A percentile compares a stretch with the other conserved stretches of the same genome.
phyloP scores from a whole-genome alignment of 2,888 invertebrate genomes.

The Athalia rosae region DNA sequence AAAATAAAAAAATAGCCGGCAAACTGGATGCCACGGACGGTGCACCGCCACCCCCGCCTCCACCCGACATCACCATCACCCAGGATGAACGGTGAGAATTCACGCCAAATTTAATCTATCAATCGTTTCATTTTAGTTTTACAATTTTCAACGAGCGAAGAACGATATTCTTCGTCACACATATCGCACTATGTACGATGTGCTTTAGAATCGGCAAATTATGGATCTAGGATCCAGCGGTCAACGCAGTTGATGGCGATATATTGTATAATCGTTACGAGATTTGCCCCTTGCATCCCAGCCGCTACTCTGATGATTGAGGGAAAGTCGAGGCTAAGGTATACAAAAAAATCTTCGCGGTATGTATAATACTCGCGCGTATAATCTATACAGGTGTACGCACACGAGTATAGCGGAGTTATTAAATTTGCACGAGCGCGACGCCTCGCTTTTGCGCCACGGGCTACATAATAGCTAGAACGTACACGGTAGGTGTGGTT shows the following conservation, averaged over 20 bases:
- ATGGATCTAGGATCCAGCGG: no score
- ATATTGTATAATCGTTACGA: no score
- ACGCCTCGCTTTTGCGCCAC: neutral
- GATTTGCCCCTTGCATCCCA: no score
- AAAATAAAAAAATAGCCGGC: constrained; percentile 63
- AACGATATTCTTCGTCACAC: neutral
- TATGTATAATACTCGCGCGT: no score
- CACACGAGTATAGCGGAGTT: neutral
- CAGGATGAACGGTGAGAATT: constrained; percentile 71
- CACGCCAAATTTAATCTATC: neutral
- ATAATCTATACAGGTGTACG: no score
- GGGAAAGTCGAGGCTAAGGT: no score
- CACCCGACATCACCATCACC: constrained; percentile 71
- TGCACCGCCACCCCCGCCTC: constrained; percentile 70
- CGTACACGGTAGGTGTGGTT: neutral
- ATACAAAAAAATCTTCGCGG: no score
- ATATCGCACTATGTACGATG: no score
- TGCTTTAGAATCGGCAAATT: no score
- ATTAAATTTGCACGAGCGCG: constrained; percentile 24
- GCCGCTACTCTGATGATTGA: no score
- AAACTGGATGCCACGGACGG: constrained; percentile 73
- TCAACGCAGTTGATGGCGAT: no score
- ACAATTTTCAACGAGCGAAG: neutral
- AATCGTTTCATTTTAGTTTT: neutral
- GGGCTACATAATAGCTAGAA: constrained; percentile 4